Evolutionary conservation across 2,113 vertebrate genomes (phyloP), one percentile per base, ranked within the genome.

Genomic region (mouse (Mus musculus)): DNA sequence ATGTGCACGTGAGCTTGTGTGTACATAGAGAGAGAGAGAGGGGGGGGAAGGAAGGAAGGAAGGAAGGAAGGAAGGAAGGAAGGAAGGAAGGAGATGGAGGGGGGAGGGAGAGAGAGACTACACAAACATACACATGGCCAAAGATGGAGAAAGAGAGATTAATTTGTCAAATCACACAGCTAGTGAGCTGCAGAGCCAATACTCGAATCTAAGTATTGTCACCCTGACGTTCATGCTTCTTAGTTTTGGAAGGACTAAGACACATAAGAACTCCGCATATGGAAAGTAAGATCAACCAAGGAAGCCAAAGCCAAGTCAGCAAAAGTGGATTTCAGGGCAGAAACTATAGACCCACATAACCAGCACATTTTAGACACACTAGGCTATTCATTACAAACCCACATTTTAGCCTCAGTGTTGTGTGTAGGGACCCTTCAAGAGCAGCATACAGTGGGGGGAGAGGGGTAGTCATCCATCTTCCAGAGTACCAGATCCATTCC

Each of bases 191-290:
- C n/a, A 7, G 14, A 49, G 12, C 13, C 61, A 72, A 22, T 76
- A 84, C 87, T 96, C 95, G 65, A 97, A 94, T 87, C 52, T 81
- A 94, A 87, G 82, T 20, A 20, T 20, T n/a, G 22, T 86, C 14
- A 9, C 2, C 80, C 90, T 67, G 65, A n/a, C 72, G 26, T 22
- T 80, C 52, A 3, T 28, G 75, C 24, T n/a, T 84, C 71, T 89
- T 9, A 54, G 52, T 75, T 36, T 88, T 36, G n/a, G 76, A 84
- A 89, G 77, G n/a, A 95, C 65, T 46, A 63, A 80, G 80, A 42
- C 20, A 59, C 10, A 0, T 8, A 28, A 81, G 65, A 77, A 67
- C 24, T 52, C 26, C 36, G 54, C 28, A 33, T 3, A 39, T 3
- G 28, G 39, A 86, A 93, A 82, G 65, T 82, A 91, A 71, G 16